Evolutionary conservation across 1,140 invertebrate species (phyloP).

Genomic region (Scaptodrosophila lebanonensis): DNA sequence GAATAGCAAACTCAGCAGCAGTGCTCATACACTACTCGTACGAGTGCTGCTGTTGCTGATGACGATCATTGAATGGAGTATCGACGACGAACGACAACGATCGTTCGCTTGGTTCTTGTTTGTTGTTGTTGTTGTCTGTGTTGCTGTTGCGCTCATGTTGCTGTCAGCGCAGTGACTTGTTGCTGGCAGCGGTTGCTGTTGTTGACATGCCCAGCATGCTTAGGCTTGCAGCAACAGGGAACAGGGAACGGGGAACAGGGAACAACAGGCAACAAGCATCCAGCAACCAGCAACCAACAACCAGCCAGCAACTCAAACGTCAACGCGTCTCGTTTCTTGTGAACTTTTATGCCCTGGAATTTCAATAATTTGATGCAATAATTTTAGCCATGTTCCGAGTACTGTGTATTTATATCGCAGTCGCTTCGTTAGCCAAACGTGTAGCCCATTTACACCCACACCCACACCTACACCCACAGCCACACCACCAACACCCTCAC

Average conservation of each 20-base stretch:
- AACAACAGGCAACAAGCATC: neutral
- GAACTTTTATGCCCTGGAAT: conserved; percentile 15
- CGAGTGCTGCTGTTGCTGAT: conserved; percentile 55
- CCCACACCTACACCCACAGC: conserved; percentile 2
- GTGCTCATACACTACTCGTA: conserved; percentile 23
- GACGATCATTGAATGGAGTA: conserved; percentile 42
- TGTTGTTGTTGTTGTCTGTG: conserved; percentile 26
- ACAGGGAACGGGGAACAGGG: neutral
- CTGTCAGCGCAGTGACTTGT: conserved; percentile 65
- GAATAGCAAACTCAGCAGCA: conserved; percentile 4
- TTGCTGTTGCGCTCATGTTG: conserved; percentile 69
- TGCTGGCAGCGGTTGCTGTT: conserved; percentile 42
- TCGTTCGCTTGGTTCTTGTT: conserved; percentile 48
- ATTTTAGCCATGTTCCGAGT: conserved; percentile 9
- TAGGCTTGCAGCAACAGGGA: conserved; percentile 45
- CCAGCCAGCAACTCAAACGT: conserved; percentile 39
- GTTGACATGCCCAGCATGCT: conserved; percentile 75
- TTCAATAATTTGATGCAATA: conserved; percentile 31
- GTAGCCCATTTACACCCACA: neutral
- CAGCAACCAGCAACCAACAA: conserved; percentile 11
- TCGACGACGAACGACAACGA: no score
- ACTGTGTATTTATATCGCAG: neutral
- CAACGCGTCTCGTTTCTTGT: conserved; percentile 46
- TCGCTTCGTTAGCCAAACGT: neutral
- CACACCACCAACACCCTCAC: no score